These are phyloP conservation scores for Acanthosepion pharaonis DNA, from an alignment of 2,888 invertebrate species.

Conservation along the genomic window DNA sequence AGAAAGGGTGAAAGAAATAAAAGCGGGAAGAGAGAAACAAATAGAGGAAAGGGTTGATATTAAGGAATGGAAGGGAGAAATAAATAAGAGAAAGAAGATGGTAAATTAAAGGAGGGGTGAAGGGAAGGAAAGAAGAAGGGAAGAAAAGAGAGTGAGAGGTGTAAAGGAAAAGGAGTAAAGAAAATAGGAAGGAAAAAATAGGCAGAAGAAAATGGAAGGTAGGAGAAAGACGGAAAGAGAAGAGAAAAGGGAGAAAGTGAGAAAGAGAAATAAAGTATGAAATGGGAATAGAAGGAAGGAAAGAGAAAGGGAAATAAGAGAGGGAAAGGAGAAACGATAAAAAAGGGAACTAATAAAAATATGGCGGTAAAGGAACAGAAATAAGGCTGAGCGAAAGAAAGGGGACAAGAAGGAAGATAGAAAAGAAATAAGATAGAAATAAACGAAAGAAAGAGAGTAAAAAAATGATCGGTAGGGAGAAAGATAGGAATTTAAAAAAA, in stretches of 20 bases:
- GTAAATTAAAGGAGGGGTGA: not conserved
- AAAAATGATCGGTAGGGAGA: not conserved
- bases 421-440: not conserved
- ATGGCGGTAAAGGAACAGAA: no score
- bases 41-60: not conserved
- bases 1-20: not conserved
- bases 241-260: not conserved
- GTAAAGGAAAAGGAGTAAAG: not conserved
- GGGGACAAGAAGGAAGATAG: not conserved
- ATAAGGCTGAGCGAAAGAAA: not conserved
- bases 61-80: not conserved
- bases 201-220: not conserved
- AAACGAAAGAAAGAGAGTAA: not conserved
- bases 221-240: constrained; percentile 37
- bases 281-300: not conserved
- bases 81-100: no score
- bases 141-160: not conserved
- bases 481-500: not conserved
- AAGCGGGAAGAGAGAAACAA: not conserved
- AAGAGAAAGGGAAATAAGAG: not conserved
- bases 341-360: not conserved
- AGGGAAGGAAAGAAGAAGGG: not conserved
- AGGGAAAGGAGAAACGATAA: not conserved
- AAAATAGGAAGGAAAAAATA: no score
- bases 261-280: not conserved